Conservation (phyloP, 1,140 invertebrate species). For the Drosophila tropicalis region DNA sequence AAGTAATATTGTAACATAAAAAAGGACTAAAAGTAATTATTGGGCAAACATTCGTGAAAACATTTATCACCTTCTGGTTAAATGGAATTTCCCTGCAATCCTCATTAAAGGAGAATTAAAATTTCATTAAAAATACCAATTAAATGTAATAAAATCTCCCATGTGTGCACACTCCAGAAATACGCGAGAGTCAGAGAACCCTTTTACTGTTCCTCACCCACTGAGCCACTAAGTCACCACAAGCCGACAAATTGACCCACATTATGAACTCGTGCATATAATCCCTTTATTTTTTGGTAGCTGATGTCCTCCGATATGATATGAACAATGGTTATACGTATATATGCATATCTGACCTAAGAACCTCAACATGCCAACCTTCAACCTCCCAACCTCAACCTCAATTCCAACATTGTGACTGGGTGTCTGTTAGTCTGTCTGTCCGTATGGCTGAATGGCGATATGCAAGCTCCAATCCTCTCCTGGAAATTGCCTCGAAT, state of each 20-base stretch:
- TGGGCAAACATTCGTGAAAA: neutral
- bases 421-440: neutral
- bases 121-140: slow-evolving; percentile 50
- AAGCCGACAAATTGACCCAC: slow-evolving; percentile 16
- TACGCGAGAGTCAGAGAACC: neutral
- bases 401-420: slow-evolving; percentile 22
- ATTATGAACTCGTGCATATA: slow-evolving; percentile 20
- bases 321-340: slow-evolving; percentile 23
- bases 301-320: slow-evolving; percentile 53
- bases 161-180: slow-evolving; percentile 17
- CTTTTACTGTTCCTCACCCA: neutral
- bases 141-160: slow-evolving; percentile 67
- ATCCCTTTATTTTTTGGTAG: slow-evolving; percentile 26
- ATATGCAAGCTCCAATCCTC: slow-evolving; percentile 65
- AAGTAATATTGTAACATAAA: too few relatives aligned
- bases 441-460: slow-evolving; percentile 34
- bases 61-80: slow-evolving; percentile 1
- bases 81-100: neutral
- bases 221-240: neutral
- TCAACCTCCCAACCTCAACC: neutral
- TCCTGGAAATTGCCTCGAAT: slow-evolving; percentile 78
- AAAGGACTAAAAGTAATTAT: too few relatives aligned
- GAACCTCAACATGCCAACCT: neutral
- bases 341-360: slow-evolving; percentile 4
- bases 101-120: slow-evolving; percentile 33